These are phyloP conservation scores for Caranx melampygus DNA, from an alignment of 2,113 vertebrate genomes.

Conservation along the genomic window DNA sequence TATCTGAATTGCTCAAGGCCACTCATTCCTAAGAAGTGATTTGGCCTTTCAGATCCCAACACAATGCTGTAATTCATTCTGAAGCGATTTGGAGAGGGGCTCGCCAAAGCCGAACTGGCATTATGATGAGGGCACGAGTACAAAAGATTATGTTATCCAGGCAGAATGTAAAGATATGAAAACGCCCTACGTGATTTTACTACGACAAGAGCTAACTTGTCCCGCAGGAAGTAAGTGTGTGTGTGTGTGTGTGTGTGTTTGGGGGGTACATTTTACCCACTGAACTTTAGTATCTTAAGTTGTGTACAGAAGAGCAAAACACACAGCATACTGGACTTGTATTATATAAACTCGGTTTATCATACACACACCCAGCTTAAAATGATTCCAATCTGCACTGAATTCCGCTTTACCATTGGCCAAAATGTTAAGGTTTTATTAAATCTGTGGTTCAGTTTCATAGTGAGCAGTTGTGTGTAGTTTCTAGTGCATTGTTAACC, in stretches of 20 bases:
- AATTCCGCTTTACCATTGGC: not conserved
- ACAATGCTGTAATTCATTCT: conserved; percentile 78
- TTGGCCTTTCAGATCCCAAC: conserved; percentile 66
- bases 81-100: conserved; percentile 31
- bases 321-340: not conserved
- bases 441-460: too few species aligned
- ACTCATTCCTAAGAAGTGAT: conserved; percentile 79
- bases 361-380: not conserved
- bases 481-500: not conserved
- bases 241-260: conserved; percentile 7
- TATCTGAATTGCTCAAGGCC: conserved; percentile 78
- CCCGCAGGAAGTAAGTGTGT: conserved; percentile 21
- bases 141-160: conserved; percentile 65
- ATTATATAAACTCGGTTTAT: too few species aligned
- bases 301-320: not conserved
- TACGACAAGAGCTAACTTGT: conserved; percentile 45
- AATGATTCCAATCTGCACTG: not conserved
- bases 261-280: not conserved
- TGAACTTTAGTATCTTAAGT: not conserved
- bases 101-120: conserved; percentile 58
- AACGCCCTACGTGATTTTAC: conserved; percentile 40
- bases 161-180: conserved; percentile 63
- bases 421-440: too few species aligned
- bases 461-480: not conserved
- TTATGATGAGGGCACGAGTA: conserved; percentile 57